These are phyloP conservation scores for Isaurus tuberculatus DNA, from an alignment of 92 coral and sea anemone species.

Conservation along the genomic window DNA sequence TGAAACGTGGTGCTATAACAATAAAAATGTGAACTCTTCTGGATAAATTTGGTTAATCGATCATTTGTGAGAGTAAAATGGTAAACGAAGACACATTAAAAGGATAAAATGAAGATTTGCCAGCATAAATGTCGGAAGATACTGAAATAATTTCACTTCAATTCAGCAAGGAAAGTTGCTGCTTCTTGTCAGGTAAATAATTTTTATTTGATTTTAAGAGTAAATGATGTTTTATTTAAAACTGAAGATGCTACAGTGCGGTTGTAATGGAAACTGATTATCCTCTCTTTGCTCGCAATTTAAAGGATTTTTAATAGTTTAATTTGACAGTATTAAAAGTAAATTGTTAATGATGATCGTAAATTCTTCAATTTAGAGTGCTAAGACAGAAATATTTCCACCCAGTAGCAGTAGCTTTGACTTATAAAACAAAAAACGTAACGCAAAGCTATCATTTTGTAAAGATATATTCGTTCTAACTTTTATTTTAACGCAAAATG, in stretches of 20 bases:
- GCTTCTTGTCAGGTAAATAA: conserved; percentile 39
- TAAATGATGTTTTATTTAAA: not conserved
- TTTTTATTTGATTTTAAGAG: conserved; percentile 19
- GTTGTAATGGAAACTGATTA: conserved; percentile 3
- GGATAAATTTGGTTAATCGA: not conserved
- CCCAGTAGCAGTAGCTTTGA: too few species aligned
- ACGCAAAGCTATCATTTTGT: too few species aligned
- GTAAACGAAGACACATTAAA: conserved; percentile 5
- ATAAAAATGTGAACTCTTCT: not conserved
- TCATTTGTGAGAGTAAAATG: conserved; percentile 5
- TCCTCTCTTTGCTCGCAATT: conserved; percentile 2
- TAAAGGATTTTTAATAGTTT: not conserved
- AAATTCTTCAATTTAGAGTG: not conserved
- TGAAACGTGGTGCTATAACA: not conserved
- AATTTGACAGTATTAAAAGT: not conserved
- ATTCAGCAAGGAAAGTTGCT: conserved; percentile 42
- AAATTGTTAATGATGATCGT: not conserved
- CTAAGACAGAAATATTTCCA: too few species aligned
- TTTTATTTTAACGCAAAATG: not conserved
- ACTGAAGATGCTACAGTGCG: conserved; percentile 43
- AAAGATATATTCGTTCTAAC: too few species aligned
- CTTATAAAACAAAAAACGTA: too few species aligned
- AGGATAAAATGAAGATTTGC: conserved; percentile 17
- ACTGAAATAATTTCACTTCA: conserved; percentile 23
- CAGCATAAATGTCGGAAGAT: conserved; percentile 28